Evolutionary conservation across 1,140 invertebrate genomes (phyloP), one percentile per base, ranked within the genome.

Genomic region (Anadara kagoshimensis): DNA sequence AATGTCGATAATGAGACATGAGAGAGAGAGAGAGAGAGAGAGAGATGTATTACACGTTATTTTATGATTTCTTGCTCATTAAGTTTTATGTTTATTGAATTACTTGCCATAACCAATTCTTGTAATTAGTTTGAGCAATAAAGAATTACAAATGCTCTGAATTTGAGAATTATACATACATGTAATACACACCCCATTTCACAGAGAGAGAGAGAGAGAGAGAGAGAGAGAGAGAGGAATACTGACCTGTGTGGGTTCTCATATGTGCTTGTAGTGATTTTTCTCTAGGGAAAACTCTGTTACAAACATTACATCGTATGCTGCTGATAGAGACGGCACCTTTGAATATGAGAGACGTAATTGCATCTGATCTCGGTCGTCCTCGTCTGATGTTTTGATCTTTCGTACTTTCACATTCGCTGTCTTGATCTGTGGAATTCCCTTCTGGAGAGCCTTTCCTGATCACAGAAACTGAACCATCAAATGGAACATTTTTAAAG

Each of bases 211-310:
- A 36, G 29, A 36, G 29, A 36, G 29, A 36, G 29, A 36, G 29
- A 36, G 29, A 36, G 29, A 36, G 29, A 36, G 29, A 49, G n/a
- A 18, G 47, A 49, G 14, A 18, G 47, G 10, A 64, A 20, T 53
- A 65, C 79, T 83, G 89, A 94, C 94, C 94, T 84, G 94, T 95
- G 80, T 95, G 94, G 1, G 94, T 95, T 78, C 94, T 90, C 41
- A 94, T 86, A 85, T 95, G 94, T n/a, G 94, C 94, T 86, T 95
- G 93, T 0, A 95, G 88, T 18, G 93, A 94, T 88, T 95, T 95
- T 84, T 95, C 94, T 75, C 94, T 87, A 10, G 94, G 94, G 85
- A 95, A 95, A 12, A 94, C 94, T 63, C 94, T 88, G 65, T 92
- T 92, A 87, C 94, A 95, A 80, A 91, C 93, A 49, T 91, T 90